Base-by-base conservation (phyloP, 2,888 invertebrate species). In the Drosophila acutilabella region DNA sequence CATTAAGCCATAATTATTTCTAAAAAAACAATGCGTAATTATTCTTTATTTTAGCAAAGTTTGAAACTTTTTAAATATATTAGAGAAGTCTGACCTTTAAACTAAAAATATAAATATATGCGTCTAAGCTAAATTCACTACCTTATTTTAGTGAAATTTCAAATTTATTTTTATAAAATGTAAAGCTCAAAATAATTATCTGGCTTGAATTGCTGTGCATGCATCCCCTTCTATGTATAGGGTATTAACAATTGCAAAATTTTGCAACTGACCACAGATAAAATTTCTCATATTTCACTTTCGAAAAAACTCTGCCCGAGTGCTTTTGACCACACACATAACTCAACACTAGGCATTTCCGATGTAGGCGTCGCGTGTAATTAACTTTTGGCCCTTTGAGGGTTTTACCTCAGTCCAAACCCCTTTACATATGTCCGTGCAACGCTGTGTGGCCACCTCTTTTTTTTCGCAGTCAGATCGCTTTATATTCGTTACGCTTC, bases 361-460 rank as follows among this genome's bases (percentile, higher is more conserved):
- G 71, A 58, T 74, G 86, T 82, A 85, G 88, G 86, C 82, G 77
- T 82, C 82, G 59, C 77, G 77, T 77, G 83, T 82, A 82, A 88
- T 82, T 82, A 88, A 70, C 83, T 77, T 85, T 64, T 67, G 54
- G 83, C 86, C 88, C 82, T 82, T 33, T 52, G 65, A 80, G 57
- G 47, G 44, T 47, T 47, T 13, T 48, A 30, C 16, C 64, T 30
- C 13, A 57, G 11, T 8, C 51, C 8, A 7, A 14, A 23, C 13
- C 44, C 23, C 30, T 7, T 7, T n/a, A 8, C 2, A 5, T 8
- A 40, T 50, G 42, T 38, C 11, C 40, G 14, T 42, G 33, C 54
- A 16, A 48, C 51, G 50, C 45, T 69, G 65, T 81, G 80, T 65
- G 81, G 81, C 56, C 69, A 71, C 51, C 57, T 8, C 47, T 64